phyloP scores from a whole-genome alignment of 2,888 invertebrate genomes.

The Corbicula japonica region DNA sequence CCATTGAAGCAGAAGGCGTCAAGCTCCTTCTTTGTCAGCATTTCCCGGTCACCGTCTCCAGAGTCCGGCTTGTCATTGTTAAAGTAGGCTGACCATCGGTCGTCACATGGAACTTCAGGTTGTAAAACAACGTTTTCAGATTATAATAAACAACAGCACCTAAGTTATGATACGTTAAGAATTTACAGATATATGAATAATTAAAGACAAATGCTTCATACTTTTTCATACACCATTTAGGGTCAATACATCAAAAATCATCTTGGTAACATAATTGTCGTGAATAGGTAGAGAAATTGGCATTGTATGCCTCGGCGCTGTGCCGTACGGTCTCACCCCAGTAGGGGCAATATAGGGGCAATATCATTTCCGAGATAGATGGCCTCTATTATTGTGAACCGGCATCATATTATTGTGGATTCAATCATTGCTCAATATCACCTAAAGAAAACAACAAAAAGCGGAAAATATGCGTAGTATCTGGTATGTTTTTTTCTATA shows the following conservation, averaged over 20 bases:
- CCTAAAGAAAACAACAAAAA: no score
- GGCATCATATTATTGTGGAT: no score
- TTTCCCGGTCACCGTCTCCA: constrained; percentile 74
- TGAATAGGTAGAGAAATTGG: neutral
- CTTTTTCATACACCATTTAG: neutral
- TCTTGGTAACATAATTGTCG: neutral
- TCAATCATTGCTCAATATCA: no score
- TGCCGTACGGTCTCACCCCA: no score
- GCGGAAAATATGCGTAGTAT: no score
- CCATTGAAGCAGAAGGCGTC: constrained; percentile 75
- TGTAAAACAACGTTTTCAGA: no score
- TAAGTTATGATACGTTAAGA: neutral
- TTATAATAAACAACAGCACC: no score
- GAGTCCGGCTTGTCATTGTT: constrained; percentile 71
- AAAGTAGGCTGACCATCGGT: constrained; percentile 76
- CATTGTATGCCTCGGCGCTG: no score
- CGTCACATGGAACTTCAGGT: constrained; percentile 50
- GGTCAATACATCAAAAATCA: neutral
- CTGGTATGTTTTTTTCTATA: no score
- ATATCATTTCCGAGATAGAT: no score
- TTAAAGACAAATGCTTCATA: neutral
- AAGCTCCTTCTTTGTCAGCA: constrained; percentile 58
- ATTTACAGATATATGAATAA: neutral
- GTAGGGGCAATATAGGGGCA: no score
- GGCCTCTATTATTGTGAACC: no score